phyloP scores from a whole-genome alignment of 37 sponge, comb jelly and placozoan genomes.

The Aphrocallistes beatrix region DNA sequence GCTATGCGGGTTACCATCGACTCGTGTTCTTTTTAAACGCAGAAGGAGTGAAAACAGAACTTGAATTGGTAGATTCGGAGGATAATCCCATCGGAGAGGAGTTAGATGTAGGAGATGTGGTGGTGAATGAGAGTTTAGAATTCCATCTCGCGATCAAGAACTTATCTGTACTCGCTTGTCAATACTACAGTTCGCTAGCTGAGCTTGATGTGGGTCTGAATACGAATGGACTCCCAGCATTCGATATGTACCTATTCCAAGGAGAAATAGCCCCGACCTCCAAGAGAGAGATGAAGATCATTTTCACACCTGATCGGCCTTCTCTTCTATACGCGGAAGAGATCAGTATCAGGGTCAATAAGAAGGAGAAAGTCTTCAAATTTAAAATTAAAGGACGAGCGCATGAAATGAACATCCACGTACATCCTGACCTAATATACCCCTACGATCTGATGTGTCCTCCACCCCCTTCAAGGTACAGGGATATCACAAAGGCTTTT shows the following conservation, averaged over 20 bases:
- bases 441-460: background rate
- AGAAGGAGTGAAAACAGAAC: background rate
- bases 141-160: background rate
- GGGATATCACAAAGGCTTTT: background rate
- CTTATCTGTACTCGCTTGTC: background rate
- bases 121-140: constrained; percentile 3
- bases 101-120: background rate
- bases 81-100: background rate
- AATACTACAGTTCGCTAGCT: background rate
- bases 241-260: background rate
- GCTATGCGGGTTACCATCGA: background rate
- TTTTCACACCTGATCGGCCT: background rate
- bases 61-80: background rate
- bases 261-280: background rate
- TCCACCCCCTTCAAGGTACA: background rate
- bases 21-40: background rate
- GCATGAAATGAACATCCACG: background rate
- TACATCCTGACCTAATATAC: background rate
- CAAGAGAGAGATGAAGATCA: background rate
- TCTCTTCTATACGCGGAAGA: background rate
- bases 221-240: background rate
- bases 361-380: background rate
- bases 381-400: background rate
- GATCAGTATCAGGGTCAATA: background rate
- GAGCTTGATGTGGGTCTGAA: background rate